phyloP scores from a whole-genome alignment of 2,113 vertebrate species.

The Eidolon helvum region DNA sequence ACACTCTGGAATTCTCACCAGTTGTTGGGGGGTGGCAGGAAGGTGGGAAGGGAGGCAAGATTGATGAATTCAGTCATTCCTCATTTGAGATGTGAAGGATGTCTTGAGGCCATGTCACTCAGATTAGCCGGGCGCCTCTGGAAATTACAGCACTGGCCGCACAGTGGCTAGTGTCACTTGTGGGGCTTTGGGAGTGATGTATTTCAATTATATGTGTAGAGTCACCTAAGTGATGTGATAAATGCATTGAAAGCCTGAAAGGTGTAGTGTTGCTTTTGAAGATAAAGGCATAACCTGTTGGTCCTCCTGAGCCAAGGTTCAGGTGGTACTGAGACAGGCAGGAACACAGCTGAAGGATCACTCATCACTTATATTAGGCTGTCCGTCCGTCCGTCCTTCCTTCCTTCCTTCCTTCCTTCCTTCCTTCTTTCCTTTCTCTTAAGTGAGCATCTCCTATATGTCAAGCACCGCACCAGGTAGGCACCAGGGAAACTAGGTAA shows the following conservation, averaged over 20 bases:
- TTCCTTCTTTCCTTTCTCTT: background rate
- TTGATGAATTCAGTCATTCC: background rate
- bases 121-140: background rate
- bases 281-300: background rate
- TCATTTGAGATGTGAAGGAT: background rate
- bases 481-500: background rate
- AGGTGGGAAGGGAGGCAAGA: background rate
- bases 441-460: background rate
- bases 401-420: too few species aligned
- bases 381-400: too few species aligned
- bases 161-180: background rate
- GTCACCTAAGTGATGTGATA: conserved; percentile 64
- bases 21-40: background rate
- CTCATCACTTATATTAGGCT: rapidly evolving
- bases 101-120: background rate
- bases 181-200: background rate
- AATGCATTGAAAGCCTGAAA: conserved; percentile 36
- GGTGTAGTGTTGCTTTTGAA: conserved; percentile 25
- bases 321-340: background rate
- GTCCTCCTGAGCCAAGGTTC: rapidly evolving
- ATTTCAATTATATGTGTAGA: conserved; percentile 53
- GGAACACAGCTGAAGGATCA: background rate
- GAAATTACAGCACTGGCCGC: background rate
- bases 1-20: background rate
- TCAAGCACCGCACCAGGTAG: background rate